Base-by-base conservation (phyloP, 2,797 vertebrate genomes). In the Enteromius fasciolatus region DNA sequence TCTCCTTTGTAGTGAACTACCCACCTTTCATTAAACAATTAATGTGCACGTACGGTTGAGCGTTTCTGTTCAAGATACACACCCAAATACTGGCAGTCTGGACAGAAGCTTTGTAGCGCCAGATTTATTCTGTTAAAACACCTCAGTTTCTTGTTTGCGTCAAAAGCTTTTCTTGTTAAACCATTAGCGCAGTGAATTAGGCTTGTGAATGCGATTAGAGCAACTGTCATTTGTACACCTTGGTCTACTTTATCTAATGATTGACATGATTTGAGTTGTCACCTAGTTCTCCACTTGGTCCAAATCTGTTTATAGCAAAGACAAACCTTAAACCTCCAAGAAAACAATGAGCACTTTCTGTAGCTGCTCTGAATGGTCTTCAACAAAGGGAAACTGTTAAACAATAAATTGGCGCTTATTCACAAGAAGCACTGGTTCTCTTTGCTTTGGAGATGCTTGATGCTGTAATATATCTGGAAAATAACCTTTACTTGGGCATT, bases 131-230 rank as follows among this genome's bases (percentile, higher is more conserved):
- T 66, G 28, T 50, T 73, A n/a, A 28, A 66, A 61, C 78, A 31
- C 39, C 36, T 15, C 10, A 20, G 69, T 74, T 73, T 73, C 68
- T 46, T 73, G 68, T 73, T 74, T 81, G 79, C 44, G n/a, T 81
- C 57, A 81, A 81, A 81, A 75, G 59, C 80, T 81, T 81, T 81
- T 81, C 70, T 28, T 66, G 20, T 81, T 81, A 74, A 81, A 66
- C 70, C 64, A 41, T 81, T 74, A 81, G 57, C 31, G 41, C 59
- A 25, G 23, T 63, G 59, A 63, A 63, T 63, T 63, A 81, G 70
- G 44, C n/a, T 59, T 54, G 31, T 23, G 3, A 59, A 81, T 73
- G 70, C 64, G 80, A 81, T 81, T 81, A 81, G 70, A 52, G 59
- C 70, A 64, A 36, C 46, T 74, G 70, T 31, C 59, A 28, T 75